Evolutionary conservation across 2,113 vertebrate species (phyloP).

Genomic region (Coracopsis vasa): DNA sequence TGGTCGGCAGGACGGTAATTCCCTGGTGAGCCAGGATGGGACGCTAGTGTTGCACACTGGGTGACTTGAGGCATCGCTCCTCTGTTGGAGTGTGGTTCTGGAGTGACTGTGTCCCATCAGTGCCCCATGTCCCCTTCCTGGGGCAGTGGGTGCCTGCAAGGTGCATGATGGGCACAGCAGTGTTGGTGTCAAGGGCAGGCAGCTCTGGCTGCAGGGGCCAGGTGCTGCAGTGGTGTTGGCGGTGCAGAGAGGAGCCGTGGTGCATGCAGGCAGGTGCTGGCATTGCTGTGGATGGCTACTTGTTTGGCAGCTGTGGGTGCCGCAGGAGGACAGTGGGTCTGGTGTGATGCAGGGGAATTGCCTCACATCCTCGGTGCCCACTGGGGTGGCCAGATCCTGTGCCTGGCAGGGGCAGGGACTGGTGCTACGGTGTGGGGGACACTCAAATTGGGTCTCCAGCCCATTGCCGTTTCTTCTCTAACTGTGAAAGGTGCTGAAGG

Average conservation of each 20-base stretch:
- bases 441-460: neutral
- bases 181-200: neutral
- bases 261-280: neutral
- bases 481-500: constrained; percentile 38
- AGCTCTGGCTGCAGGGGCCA: neutral
- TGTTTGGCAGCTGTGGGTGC: neutral
- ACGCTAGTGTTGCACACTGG: neutral
- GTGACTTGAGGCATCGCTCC: neutral
- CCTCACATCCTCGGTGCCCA: neutral
- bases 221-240: neutral
- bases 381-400: neutral
- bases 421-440: constrained; percentile 9
- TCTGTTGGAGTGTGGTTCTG: neutral
- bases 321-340: neutral
- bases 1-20: neutral
- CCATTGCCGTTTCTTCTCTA: constrained; percentile 14
- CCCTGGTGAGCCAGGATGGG: neutral
- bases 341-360: neutral
- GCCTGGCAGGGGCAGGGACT: neutral
- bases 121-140: neutral
- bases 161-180: neutral
- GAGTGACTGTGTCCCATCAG: neutral
- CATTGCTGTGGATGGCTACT: constrained; percentile 12
- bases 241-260: neutral
- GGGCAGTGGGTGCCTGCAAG: neutral